Evolutionary conservation across 2,888 invertebrate species (phyloP), one percentile per base, ranked within the genome.

Genomic region (Lithophane socia): DNA sequence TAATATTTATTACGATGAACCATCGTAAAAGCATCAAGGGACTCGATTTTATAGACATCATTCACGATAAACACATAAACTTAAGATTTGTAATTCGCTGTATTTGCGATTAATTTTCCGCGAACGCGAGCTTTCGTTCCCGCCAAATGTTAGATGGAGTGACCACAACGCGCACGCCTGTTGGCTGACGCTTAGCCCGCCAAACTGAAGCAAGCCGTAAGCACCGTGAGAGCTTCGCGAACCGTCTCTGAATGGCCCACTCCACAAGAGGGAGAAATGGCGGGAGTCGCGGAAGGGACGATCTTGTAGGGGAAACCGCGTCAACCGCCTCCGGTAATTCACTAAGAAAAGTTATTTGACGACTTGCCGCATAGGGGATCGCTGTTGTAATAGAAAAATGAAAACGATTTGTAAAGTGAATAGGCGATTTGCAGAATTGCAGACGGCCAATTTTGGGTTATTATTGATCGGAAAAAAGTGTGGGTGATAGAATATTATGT

Each of bases 311-410:
- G 96, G 95, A 96, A 95, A 95, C 95, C 94, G 93, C 94, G 93
- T 91, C 95, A 93, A 95, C 94, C 94, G 95, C 95, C 95, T 95
- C 94, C 93, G 94, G 95, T 96, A 95, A 95, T 96, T 96, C 95
- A 95, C 95, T 94, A 96, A 96, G 96, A 96, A 96, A 96, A 95
- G 94, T 96, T 96, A 96, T 96, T 95, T 95, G 94, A 93, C 92
- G 94, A 95, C 93, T 91, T 91, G 93, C 92, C 90, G 91, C 91
- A 89, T 85, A 89, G 93, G 93, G 94, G 94, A 91, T 92, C 91
- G 89, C 82, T 87, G 87, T 87, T 85, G 91, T 91, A 91, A 94
- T 93, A 92, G 93, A 94, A 93, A 93, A 94, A 92, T 91, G 91
- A 91, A 93, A 93, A 91, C 92, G 91, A 92, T 92, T 89, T 91